Conservation (phyloP, 2,888 invertebrate species). For the Achlya flavicornis region DNA sequence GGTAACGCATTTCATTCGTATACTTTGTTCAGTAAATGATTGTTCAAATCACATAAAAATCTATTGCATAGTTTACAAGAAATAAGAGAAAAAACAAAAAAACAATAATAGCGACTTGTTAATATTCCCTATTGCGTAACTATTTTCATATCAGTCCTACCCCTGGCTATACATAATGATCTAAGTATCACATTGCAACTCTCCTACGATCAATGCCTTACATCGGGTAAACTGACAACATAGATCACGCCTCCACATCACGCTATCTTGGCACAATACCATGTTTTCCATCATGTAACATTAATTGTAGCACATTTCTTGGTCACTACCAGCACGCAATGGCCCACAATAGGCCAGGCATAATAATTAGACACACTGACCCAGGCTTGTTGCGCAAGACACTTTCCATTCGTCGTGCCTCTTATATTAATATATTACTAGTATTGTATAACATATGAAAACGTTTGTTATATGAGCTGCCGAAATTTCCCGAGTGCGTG, state of each 20-base stretch:
- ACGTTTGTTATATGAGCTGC: conserved; percentile 11
- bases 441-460: conserved; percentile 23
- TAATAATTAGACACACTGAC: conserved; percentile 41
- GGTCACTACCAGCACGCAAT: conserved; percentile 44
- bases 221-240: too few species aligned
- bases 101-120: too few species aligned
- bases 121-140: too few species aligned
- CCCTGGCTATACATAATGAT: too few species aligned
- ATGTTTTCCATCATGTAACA: conserved; percentile 19
- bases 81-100: too few species aligned
- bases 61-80: too few species aligned
- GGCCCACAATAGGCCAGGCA: conserved; percentile 31
- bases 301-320: conserved; percentile 28
- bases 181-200: too few species aligned
- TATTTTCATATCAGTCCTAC: too few species aligned
- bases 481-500: not conserved
- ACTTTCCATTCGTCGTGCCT: conserved; percentile 42
- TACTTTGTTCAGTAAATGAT: too few species aligned
- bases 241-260: not conserved
- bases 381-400: conserved; percentile 32
- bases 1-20: too few species aligned
- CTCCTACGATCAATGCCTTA: too few species aligned
- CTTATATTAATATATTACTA: conserved; percentile 22
- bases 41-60: too few species aligned
- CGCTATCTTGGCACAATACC: not conserved